Base-by-base conservation (phyloP, 1,140 invertebrate genomes). In the Drosophila trapezifrons region DNA sequence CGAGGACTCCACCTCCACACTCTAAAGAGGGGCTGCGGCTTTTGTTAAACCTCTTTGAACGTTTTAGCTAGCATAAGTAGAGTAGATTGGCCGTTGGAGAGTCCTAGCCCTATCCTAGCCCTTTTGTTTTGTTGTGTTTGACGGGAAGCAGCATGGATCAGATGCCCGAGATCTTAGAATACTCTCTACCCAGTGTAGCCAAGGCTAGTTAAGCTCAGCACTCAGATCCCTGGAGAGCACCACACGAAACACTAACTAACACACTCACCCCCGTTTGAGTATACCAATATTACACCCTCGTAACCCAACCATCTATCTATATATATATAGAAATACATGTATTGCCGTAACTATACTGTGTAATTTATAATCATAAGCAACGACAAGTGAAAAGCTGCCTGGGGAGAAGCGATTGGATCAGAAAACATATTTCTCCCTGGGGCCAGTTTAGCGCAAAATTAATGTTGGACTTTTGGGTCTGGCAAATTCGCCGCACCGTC, bases 401-500 rank as follows among this genome's bases (percentile, higher is more conserved):
- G 59, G 40, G 64, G 58, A 57, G 66, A 57, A 46, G 55, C 35
- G 55, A 52, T 55, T 64, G 25, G 27, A 52, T 29, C 32, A 17
- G 15, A 45, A 35, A 22, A 47, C 43, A 46, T 37, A 38, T 46
- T 58, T 37, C 18, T 59, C 32, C 42, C 20, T 49, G 27, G 55
- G 62, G 57, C 45, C 27, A 54, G 77, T 80, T 91, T 74, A 76
- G 76, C 90, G 90, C 90, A 91, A 91, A 91, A 91, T 91, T 91
- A 76, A 91, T 91, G 90, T 91, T 91, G 90, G 90, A 91, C 90
- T 90, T 78, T 86, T 49, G 64, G 59, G 90, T 82, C 89, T 91
- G 85, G 80, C 83, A 89, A 69, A 69, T 84, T 89, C 56, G 84
- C 84, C 83, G 83, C 84, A 87, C 63, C 72, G 83, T n/a, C 64